Evolutionary conservation across 2,888 invertebrate genomes (phyloP).

Genomic region (Idaea straminata): DNA sequence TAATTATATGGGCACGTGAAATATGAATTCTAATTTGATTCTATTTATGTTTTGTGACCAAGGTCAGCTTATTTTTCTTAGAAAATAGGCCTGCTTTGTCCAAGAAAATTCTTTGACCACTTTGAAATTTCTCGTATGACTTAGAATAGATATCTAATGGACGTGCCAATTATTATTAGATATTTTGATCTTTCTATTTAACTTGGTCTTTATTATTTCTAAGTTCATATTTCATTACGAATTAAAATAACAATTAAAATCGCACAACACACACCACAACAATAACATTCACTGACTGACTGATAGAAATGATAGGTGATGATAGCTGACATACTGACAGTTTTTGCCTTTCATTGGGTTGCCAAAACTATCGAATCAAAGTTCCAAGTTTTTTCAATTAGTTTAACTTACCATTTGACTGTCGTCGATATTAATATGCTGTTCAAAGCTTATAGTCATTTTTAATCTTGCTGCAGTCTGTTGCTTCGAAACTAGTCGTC

Average conservation of each 20-base stretch:
- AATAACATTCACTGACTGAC: neutral
- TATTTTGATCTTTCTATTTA: neutral
- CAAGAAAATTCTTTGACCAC: neutral
- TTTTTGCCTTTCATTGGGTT: neutral
- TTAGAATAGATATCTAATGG: neutral
- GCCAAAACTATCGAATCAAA: neutral
- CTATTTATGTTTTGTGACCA: neutral
- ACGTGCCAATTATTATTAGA: neutral
- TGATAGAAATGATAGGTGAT: neutral
- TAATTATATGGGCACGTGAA: neutral
- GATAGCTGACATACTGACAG: neutral
- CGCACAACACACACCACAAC: neutral
- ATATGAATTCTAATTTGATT: neutral
- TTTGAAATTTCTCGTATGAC: neutral
- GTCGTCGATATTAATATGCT: conserved; percentile 60
- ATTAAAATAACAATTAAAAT: neutral
- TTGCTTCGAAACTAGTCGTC: neutral
- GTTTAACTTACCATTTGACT: conserved; percentile 58
- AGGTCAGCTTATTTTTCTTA: conserved; percentile 6
- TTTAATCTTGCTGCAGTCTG: conserved; percentile 8
- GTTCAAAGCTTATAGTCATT: conserved; percentile 69
- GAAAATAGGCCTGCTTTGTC: neutral
- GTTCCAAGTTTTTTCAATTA: neutral
- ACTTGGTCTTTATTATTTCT: neutral
- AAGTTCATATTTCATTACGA: neutral